Percentiles rank a stretch among this genome's conserved stretches.
These are phyloP conservation scores for Pyrgus malvae DNA, from an alignment of 2,888 invertebrate species.

Conservation along the genomic window DNA sequence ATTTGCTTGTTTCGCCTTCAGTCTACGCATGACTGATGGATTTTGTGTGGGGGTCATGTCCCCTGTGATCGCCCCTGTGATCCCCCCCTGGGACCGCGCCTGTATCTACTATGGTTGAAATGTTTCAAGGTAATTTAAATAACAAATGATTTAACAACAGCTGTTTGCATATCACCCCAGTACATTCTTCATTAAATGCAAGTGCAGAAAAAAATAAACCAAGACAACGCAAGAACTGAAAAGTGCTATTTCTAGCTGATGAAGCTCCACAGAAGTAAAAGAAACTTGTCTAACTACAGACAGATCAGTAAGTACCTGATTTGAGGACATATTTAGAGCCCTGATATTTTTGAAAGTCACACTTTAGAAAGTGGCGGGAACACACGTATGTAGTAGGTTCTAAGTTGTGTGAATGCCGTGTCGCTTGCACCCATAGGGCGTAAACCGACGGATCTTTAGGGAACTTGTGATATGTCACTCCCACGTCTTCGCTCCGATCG, in stretches of 20 bases:
- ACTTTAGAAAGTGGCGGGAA: constrained; percentile 88
- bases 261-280: constrained; percentile 8
- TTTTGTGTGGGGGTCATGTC: no score
- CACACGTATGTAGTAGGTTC: constrained; percentile 85
- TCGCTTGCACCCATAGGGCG: constrained; percentile 85
- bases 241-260: constrained; percentile 11
- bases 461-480: constrained; percentile 89
- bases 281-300: constrained; percentile 27
- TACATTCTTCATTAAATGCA: neutral
- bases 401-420: constrained; percentile 78
- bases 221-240: constrained; percentile 1
- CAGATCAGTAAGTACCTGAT: constrained; percentile 63
- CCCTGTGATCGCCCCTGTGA: no score
- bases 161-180: neutral
- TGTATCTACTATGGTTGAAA: no score
- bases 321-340: constrained; percentile 86
- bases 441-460: constrained; percentile 84
- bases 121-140: no score
- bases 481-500: constrained; percentile 82
- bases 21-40: no score
- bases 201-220: constrained; percentile 9
- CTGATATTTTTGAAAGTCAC: constrained; percentile 87
- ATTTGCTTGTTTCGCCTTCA: no score
- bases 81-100: no score
- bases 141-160: no score